These are phyloP conservation scores for Lamprologus tigripictilis DNA, from an alignment of 2,113 vertebrate genomes.

Conservation along the genomic window DNA sequence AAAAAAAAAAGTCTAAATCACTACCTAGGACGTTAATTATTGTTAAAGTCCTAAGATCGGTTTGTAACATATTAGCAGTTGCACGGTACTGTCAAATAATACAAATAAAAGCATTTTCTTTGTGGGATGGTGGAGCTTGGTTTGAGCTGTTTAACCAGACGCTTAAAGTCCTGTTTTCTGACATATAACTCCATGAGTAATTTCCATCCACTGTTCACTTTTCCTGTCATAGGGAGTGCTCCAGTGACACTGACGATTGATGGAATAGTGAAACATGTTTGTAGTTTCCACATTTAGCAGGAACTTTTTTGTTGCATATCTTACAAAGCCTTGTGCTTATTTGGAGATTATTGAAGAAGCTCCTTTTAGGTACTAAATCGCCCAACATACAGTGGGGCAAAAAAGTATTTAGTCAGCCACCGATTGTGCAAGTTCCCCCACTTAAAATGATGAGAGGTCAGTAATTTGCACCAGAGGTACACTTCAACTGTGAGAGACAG, in stretches of 20 bases:
- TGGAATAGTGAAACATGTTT: neutral
- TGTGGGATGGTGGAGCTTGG: neutral
- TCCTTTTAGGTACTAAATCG: neutral
- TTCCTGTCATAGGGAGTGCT: neutral
- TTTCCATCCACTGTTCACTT: neutral
- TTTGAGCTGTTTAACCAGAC: neutral
- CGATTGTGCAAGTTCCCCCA: too few species aligned
- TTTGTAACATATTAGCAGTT: neutral
- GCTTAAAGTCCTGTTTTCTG: neutral
- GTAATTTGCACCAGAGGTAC: too few species aligned
- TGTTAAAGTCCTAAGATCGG: neutral
- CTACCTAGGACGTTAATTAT: rapidly evolving
- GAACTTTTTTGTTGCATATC: neutral
- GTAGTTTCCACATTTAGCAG: neutral
- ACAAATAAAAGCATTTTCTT: neutral
- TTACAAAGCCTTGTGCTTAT: neutral
- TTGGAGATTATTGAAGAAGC: neutral
- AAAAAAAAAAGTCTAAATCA: neutral
- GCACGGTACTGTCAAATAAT: neutral
- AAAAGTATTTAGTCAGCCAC: too few species aligned
- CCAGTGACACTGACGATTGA: neutral
- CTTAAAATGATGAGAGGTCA: too few species aligned
- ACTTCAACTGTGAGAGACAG: too few species aligned
- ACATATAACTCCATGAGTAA: neutral
- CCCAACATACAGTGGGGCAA: too few species aligned